phyloP scores from a whole-genome alignment of 2,113 vertebrate species.

The Perca flavescens region DNA sequence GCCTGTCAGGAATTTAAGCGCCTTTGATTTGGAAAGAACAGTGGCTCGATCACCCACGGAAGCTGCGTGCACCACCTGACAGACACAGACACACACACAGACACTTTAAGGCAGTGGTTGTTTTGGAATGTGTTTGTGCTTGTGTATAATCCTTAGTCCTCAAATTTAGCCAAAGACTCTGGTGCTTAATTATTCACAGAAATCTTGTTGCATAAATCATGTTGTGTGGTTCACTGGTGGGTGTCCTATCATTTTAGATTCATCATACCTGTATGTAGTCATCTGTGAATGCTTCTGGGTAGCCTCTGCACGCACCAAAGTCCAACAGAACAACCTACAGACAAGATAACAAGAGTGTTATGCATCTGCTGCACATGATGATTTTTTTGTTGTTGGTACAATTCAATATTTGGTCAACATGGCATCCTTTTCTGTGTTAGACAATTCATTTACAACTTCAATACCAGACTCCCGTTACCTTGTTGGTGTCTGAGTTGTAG shows the following conservation, averaged over 20 bases:
- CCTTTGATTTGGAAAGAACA: constrained; percentile 90
- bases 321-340: constrained; percentile 89
- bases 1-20: constrained; percentile 91
- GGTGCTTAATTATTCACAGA: constrained; percentile 29
- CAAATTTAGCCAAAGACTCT: neutral
- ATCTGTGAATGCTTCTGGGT: constrained; percentile 89
- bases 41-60: constrained; percentile 86
- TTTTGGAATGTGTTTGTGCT: too few relatives aligned
- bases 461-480: constrained; percentile 76
- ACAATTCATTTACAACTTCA: neutral
- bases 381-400: neutral
- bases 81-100: constrained; percentile 12
- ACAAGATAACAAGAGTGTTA: neutral
- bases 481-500: constrained; percentile 86
- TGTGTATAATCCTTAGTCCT: too few relatives aligned
- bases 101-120: too few relatives aligned
- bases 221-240: neutral
- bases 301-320: constrained; percentile 91
- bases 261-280: constrained; percentile 90
- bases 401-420: neutral
- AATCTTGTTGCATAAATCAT: constrained; percentile 41
- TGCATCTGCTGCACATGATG: neutral
- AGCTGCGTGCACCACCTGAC: constrained; percentile 91
- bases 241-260: neutral
- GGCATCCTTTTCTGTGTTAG: neutral